Evolutionary conservation across 2,888 invertebrate genomes (phyloP).

Genomic region (Dynastes maya): DNA sequence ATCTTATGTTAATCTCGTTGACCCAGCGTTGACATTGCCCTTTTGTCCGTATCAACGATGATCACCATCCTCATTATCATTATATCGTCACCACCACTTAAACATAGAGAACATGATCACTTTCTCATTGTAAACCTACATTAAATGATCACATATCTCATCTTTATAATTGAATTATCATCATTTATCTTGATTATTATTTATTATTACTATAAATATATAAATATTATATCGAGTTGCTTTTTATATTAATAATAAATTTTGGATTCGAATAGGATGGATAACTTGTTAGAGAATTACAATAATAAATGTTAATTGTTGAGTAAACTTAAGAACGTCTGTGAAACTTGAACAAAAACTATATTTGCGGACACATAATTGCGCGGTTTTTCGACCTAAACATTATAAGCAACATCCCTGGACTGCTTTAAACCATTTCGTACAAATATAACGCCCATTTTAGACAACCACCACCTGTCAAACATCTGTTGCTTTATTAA

Average conservation of each 20-base stretch:
- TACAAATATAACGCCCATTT: background rate
- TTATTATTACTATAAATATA: slow-evolving; percentile 40
- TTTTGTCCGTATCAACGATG: slow-evolving; percentile 7
- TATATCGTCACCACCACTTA: slow-evolving; percentile 19
- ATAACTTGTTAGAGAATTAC: slow-evolving; percentile 64
- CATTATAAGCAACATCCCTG: slow-evolving; percentile 32
- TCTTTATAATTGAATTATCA: slow-evolving; percentile 53
- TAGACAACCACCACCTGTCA: slow-evolving; percentile 26
- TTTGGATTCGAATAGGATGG: slow-evolving; percentile 62
- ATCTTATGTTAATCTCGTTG: no score
- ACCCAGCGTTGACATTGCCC: no score
- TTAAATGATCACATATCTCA: slow-evolving; percentile 63
- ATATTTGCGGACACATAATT: slow-evolving; percentile 45
- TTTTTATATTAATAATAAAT: slow-evolving; percentile 64
- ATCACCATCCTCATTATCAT: slow-evolving; percentile 19
- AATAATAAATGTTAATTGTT: slow-evolving; percentile 66
- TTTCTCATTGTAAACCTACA: slow-evolving; percentile 58
- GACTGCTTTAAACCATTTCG: slow-evolving; percentile 29
- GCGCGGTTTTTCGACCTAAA: slow-evolving; percentile 40
- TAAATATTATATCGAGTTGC: slow-evolving; percentile 62
- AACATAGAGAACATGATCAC: slow-evolving; percentile 38
- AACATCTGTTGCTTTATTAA: slow-evolving; percentile 36
- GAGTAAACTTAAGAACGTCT: slow-evolving; percentile 56
- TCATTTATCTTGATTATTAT: slow-evolving; percentile 46
- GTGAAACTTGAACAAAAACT: slow-evolving; percentile 50